These are phyloP conservation scores for Romanogobio albipinnatus DNA, from an alignment of 2,113 vertebrate genomes.

Conservation along the genomic window DNA sequence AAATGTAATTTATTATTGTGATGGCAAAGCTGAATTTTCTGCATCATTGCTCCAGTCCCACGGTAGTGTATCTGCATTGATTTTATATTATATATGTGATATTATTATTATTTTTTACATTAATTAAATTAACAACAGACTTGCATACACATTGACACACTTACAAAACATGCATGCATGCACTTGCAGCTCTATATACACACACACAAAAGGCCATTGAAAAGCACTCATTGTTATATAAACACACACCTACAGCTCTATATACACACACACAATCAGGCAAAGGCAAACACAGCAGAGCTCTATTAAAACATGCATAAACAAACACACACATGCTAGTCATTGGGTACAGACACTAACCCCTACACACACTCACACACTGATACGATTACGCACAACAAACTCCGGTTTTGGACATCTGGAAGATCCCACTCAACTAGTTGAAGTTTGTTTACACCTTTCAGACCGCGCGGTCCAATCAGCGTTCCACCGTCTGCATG, in stretches of 20 bases:
- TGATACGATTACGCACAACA: not conserved
- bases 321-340: conserved; percentile 20
- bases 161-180: not conserved
- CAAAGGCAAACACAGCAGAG: not conserved
- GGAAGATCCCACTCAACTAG: not conserved
- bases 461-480: not conserved
- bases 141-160: not conserved
- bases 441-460: conserved; percentile 16
- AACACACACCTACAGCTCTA: not conserved
- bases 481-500: not conserved
- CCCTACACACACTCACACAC: not conserved
- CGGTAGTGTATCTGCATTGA: not conserved
- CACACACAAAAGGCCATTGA: conserved; percentile 15
- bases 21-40: not conserved
- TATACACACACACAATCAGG: not conserved
- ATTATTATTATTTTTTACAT: not conserved
- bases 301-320: not conserved
- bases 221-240: not conserved
- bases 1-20: not conserved
- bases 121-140: not conserved
- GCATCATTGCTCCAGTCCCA: not conserved
- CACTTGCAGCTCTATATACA: not conserved
- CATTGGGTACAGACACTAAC: not conserved
- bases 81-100: not conserved
- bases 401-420: conserved; percentile 13